These are phyloP conservation scores for Amblyteles armatorius DNA, from an alignment of 2,888 invertebrate genomes.

Conservation along the genomic window DNA sequence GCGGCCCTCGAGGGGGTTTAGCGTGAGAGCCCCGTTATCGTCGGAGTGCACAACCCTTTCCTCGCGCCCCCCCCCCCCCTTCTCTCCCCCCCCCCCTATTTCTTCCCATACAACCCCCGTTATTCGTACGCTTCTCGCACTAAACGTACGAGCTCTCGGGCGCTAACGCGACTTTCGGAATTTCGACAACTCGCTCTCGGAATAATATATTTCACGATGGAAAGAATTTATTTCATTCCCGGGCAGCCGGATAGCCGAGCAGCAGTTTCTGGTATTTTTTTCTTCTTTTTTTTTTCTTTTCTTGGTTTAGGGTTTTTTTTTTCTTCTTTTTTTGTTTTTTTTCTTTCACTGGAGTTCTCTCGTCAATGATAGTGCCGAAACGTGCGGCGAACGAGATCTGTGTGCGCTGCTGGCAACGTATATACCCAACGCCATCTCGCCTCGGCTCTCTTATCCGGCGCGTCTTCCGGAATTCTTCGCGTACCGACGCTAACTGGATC, in stretches of 20 bases:
- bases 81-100: neutral
- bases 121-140: conserved; percentile 16
- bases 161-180: conserved; percentile 62
- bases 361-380: conserved; percentile 49
- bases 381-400: conserved; percentile 16
- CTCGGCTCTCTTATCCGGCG: neutral
- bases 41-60: conserved; percentile 68
- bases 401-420: neutral
- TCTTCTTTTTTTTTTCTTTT: too few relatives aligned
- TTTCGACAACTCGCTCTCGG: conserved; percentile 45
- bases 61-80: conserved; percentile 16
- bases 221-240: conserved; percentile 48
- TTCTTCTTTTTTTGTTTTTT: neutral
- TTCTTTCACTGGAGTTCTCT: conserved; percentile 31
- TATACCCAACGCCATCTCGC: neutral
- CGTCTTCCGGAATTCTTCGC: conserved; percentile 41
- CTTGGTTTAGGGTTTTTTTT: neutral
- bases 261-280: neutral
- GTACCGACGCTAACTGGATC: conserved; percentile 50
- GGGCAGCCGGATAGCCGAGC: neutral
- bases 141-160: conserved; percentile 55
- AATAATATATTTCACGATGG: conserved; percentile 56
- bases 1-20: conserved; percentile 63
- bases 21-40: conserved; percentile 60
- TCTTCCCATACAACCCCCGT: conserved; percentile 15